phyloP scores from a whole-genome alignment of 2,888 invertebrate species.

The Harpalus rubripes region DNA sequence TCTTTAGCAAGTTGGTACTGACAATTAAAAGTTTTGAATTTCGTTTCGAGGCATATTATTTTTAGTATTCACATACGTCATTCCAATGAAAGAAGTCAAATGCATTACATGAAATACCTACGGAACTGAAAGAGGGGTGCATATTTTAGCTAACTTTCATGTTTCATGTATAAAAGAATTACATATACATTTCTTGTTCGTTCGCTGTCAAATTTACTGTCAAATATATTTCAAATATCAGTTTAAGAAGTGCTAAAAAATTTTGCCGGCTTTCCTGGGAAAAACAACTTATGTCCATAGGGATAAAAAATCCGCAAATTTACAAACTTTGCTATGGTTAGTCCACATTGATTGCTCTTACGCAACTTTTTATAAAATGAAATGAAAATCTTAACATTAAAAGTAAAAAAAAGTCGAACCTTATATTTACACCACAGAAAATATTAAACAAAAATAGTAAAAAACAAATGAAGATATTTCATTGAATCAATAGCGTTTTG shows the following conservation, averaged over 20 bases:
- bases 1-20: neutral
- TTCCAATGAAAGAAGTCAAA: neutral
- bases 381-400: too few species aligned
- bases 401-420: too few species aligned
- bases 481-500: too few species aligned
- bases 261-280: neutral
- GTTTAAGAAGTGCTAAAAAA: neutral
- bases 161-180: constrained; percentile 2
- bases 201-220: neutral
- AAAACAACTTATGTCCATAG: neutral
- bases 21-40: neutral
- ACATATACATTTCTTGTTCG: neutral
- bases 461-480: too few species aligned
- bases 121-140: neutral
- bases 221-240: constrained; percentile 4
- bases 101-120: neutral
- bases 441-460: too few species aligned
- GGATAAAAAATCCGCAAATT: neutral
- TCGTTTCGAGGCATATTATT: neutral
- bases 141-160: neutral
- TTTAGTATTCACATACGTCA: neutral
- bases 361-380: neutral
- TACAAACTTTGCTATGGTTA: neutral
- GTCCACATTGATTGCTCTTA: neutral
- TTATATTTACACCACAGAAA: too few species aligned